Evolutionary conservation across 2,797 vertebrate genomes (phyloP).

Genomic region (Sebastes oblongus): DNA sequence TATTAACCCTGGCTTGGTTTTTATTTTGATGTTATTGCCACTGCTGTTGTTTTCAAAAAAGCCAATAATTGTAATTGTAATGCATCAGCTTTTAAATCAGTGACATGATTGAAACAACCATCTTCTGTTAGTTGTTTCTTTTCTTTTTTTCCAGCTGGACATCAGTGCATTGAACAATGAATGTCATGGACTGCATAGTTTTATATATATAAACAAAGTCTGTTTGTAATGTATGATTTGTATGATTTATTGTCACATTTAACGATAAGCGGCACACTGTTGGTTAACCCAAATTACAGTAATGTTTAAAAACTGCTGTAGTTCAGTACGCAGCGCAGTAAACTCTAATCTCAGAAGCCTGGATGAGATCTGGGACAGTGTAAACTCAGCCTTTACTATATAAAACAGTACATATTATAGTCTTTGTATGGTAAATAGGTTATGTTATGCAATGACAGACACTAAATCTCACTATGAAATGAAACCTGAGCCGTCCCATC

Average conservation of each 20-base stretch:
- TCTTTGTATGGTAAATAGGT: constrained; percentile 26
- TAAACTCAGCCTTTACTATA: constrained; percentile 8
- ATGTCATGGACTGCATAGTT: constrained; percentile 64
- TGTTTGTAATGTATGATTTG: constrained; percentile 66
- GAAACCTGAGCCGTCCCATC: constrained; percentile 31
- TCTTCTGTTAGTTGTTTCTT: not conserved
- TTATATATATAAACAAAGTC: constrained; percentile 58
- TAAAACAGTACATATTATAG: not conserved
- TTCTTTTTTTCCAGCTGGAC: constrained; percentile 17
- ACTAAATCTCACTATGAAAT: constrained; percentile 21
- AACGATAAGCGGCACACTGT: constrained; percentile 24
- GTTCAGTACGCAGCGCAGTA: not conserved
- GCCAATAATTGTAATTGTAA: too few species aligned
- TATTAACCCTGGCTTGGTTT: constrained; percentile 40
- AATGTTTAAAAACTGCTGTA: not conserved
- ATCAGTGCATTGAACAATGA: constrained; percentile 53
- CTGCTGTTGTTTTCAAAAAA: constrained; percentile 27
- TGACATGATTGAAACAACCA: constrained; percentile 9
- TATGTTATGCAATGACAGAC: constrained; percentile 6
- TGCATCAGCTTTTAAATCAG: constrained; percentile 21
- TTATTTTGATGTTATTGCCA: constrained; percentile 36
- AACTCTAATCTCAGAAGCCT: not conserved
- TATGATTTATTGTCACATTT: constrained; percentile 49
- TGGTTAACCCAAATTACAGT: constrained; percentile 44
- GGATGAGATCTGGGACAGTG: constrained; percentile 4